Evolutionary conservation across 2,797 vertebrate genomes (phyloP), one percentile per base, ranked within the genome.

Genomic region (Enteromius radiatus): DNA sequence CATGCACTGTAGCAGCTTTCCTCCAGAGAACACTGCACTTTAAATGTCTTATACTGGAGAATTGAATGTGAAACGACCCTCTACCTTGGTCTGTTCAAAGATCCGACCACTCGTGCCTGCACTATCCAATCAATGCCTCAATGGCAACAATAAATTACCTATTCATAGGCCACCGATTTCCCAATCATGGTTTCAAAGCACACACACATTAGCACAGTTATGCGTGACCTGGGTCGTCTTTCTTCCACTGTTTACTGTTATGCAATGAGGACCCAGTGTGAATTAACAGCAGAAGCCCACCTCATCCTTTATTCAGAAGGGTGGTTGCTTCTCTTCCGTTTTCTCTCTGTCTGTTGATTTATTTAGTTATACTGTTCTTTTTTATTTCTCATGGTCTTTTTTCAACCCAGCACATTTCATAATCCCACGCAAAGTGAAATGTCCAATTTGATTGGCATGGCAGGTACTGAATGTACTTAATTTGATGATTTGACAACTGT

Each of bases 141-240:
- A 86, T 65, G n/a, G 41, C 69, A 84, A 83, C 87, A 81, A 88
- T 81, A 88, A 91, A 92, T 87, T 83, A 84, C 85, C 85, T 88
- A 85, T 91, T 90, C 84, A 89, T 88, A 85, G 85, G 64, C 87
- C 83, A 90, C 83, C n/a, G 80, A 87, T 88, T 92, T 88, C 68
- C 84, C 84, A 84, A 89, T 87, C 80, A 87, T 88, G 81, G 84
- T 81, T 52, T 7, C 56, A 89, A 87, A 76, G 31, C 47, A 61
- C 85, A 67, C 47, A 26, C 75, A 65, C 4, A 5, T 23, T 14
- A 71, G 17, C 0, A 1, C 64, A 21, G 45, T 31, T 15, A 21
- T 26, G 64, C 12, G 33, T 31, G 43, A 65, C 80, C 38, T 36
- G 11, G 69, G 15, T 52, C 49, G 3, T 19, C 56, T 82, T 71